phyloP scores from a whole-genome alignment of 2,113 vertebrate genomes.

The Empidonax traillii region DNA sequence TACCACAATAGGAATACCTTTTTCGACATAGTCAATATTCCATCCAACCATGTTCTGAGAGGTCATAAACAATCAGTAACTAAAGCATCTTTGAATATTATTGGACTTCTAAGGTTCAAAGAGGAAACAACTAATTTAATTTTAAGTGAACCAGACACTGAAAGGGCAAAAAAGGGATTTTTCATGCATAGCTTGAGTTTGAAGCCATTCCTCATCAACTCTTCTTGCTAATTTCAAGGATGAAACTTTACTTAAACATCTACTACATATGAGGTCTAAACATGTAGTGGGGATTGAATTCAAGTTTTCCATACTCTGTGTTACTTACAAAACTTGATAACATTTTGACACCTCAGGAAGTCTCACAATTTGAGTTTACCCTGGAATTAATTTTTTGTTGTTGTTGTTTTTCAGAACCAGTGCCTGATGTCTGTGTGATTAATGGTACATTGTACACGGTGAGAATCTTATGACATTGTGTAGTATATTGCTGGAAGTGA shows the following conservation, averaged over 20 bases:
- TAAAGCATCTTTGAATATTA: not conserved
- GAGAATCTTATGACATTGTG: not conserved
- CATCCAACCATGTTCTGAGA: not conserved
- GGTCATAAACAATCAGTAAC: not conserved
- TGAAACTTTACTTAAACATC: not conserved
- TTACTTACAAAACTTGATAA: not conserved
- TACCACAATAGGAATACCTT: not conserved
- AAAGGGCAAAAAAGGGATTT: not conserved
- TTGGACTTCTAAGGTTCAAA: not conserved
- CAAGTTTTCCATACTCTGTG: not conserved
- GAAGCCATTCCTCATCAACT: not conserved
- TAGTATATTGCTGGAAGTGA: not conserved
- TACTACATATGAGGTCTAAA: not conserved
- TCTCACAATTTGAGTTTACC: not conserved
- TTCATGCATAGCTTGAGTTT: not conserved
- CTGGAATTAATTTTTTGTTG: not conserved
- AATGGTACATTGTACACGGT: conserved; percentile 73
- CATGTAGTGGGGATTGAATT: not conserved
- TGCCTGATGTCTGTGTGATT: conserved; percentile 69
- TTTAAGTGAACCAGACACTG: not conserved
- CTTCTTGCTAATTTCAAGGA: not conserved
- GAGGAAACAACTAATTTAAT: not conserved
- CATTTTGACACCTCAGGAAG: not conserved
- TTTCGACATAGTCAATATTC: not conserved
- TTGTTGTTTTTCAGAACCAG: conserved; percentile 66